phyloP scores from a whole-genome alignment of 2,888 invertebrate genomes.

The Drepana falcataria region DNA sequence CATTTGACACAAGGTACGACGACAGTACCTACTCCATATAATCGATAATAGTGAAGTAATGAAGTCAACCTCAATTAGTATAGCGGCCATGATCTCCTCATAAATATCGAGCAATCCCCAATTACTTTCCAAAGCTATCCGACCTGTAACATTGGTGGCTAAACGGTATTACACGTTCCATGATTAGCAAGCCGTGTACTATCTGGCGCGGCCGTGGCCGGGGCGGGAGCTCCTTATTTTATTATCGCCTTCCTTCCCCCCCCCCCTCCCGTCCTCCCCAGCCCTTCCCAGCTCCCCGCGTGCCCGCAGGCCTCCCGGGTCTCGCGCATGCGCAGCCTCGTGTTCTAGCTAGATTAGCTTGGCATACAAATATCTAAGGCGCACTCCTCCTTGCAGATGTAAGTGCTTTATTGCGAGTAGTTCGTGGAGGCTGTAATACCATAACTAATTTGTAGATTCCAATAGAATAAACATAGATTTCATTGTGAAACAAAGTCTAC shows the following conservation, averaged over 20 bases:
- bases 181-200: slow-evolving; percentile 26
- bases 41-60: too few species aligned
- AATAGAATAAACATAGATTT: too few species aligned
- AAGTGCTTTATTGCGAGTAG: neutral
- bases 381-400: neutral
- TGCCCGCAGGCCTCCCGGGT: neutral
- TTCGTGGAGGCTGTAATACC: too few species aligned
- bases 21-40: too few species aligned
- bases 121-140: neutral
- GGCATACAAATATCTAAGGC: slow-evolving; percentile 4
- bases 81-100: too few species aligned
- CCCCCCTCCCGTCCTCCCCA: slow-evolving; percentile 11
- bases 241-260: slow-evolving; percentile 44
- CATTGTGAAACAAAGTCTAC: too few species aligned
- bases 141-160: neutral
- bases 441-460: too few species aligned
- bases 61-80: too few species aligned
- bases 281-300: slow-evolving; percentile 5
- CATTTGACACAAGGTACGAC: too few species aligned
- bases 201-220: slow-evolving; percentile 22
- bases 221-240: slow-evolving; percentile 42
- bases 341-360: slow-evolving; percentile 22
- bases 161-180: slow-evolving; percentile 21
- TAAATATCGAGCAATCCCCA: neutral
- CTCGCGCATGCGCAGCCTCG: slow-evolving; percentile 12